A percentile compares a stretch with the other conserved stretches of the same genome.
Conservation (phyloP, 2,797 vertebrate genomes). For the Microtus agrestis region DNA sequence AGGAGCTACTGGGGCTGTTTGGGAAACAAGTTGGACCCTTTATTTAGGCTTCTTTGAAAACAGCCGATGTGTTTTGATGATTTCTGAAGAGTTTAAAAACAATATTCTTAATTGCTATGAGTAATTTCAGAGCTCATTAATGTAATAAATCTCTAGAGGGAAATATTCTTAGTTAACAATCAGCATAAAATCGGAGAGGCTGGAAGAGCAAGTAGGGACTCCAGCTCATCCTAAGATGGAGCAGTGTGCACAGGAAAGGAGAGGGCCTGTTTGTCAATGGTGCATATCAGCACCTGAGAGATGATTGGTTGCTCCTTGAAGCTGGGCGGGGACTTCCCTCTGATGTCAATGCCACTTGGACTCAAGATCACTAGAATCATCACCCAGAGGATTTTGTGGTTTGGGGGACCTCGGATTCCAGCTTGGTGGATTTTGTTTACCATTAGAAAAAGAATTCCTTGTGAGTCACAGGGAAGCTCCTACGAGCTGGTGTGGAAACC, state of each 20-base stretch:
- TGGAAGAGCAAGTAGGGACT: constrained; percentile 66
- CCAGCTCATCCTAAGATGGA: constrained; percentile 62
- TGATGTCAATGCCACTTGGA: background rate
- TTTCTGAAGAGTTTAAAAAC: constrained; percentile 88
- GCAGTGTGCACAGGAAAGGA: constrained; percentile 57
- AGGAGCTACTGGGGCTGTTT: constrained; percentile 17
- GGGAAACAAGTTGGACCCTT: constrained; percentile 64
- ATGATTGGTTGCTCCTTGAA: background rate
- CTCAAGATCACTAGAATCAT: background rate
- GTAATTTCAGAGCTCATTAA: constrained; percentile 89
- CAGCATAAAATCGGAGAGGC: constrained; percentile 84
- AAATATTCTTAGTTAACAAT: constrained; percentile 87
- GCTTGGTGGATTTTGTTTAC: constrained; percentile 22
- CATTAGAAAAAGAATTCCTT: background rate
- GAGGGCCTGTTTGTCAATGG: background rate
- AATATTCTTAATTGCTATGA: constrained; percentile 89
- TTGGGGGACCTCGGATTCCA: background rate
- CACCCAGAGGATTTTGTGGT: background rate
- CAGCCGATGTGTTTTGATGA: constrained; percentile 85
- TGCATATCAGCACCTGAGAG: fast-evolving
- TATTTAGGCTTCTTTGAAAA: constrained; percentile 86
- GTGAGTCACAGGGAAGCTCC: background rate
- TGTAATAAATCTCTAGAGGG: constrained; percentile 87
- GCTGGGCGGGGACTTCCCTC: background rate
- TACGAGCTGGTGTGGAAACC: fast-evolving